Conservation (phyloP, 2,888 invertebrate genomes). For the Spicauda simplicius region DNA sequence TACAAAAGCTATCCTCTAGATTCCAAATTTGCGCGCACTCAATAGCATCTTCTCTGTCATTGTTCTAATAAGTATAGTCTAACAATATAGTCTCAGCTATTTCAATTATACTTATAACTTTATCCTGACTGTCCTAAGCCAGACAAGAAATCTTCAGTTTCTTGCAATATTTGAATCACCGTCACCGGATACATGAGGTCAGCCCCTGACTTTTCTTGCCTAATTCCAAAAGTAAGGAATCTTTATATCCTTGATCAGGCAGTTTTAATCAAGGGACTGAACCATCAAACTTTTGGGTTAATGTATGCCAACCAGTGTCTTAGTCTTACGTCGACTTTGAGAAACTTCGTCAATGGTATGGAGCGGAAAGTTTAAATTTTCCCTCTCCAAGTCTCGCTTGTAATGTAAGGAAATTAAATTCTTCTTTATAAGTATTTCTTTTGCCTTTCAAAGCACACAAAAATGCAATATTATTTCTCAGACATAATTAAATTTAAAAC, state of each 20-base stretch:
- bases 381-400: slow-evolving; percentile 24
- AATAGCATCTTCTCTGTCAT: no score
- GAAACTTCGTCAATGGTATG: slow-evolving; percentile 38
- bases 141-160: neutral
- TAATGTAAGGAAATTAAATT: slow-evolving; percentile 31
- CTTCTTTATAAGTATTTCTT: slow-evolving; percentile 15
- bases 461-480: no score
- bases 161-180: neutral
- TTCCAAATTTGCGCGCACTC: no score
- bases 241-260: slow-evolving; percentile 38
- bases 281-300: slow-evolving; percentile 45
- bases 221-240: slow-evolving; percentile 18
- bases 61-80: no score
- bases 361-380: slow-evolving; percentile 41
- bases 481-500: no score
- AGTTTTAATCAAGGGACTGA: slow-evolving; percentile 43
- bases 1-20: no score
- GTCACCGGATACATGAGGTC: slow-evolving; percentile 3
- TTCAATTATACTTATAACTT: no score
- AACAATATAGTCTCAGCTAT: no score
- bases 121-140: no score
- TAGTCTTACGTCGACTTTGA: slow-evolving; percentile 37
- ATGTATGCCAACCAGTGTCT: slow-evolving; percentile 40
- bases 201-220: slow-evolving; percentile 8
- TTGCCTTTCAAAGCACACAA: neutral